Conservation (phyloP, 2,797 vertebrate genomes). For the Helarctos malayanus region DNA sequence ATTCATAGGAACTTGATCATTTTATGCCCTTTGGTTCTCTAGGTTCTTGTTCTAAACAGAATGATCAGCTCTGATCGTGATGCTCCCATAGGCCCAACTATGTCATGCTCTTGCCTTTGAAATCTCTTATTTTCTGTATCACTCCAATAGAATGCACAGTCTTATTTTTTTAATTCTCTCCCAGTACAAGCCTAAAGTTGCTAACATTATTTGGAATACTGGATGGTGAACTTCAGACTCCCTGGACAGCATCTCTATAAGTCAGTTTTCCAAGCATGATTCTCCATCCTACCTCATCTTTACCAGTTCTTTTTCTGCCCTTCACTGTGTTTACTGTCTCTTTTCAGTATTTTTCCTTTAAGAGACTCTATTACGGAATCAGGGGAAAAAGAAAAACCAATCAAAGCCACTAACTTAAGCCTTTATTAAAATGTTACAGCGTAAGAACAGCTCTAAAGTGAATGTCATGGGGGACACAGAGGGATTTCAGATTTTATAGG, state of each 20-base stretch:
- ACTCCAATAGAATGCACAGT: neutral
- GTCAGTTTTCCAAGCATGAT: neutral
- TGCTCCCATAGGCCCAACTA: neutral
- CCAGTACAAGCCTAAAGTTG: neutral
- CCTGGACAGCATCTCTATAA: neutral
- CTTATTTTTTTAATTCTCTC: neutral
- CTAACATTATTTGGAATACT: neutral
- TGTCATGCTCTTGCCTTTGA: neutral
- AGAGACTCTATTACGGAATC: neutral
- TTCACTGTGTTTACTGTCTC: neutral
- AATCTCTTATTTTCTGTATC: neutral
- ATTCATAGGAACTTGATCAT: neutral
- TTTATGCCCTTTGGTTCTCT: neutral
- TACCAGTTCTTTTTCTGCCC: neutral
- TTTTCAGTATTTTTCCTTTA: neutral
- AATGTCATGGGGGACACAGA: neutral
- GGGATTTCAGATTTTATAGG: neutral
- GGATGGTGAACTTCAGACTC: neutral
- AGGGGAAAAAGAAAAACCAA: neutral
- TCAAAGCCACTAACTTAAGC: neutral
- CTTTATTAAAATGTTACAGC: neutral
- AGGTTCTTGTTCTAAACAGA: neutral
- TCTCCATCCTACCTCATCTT: neutral
- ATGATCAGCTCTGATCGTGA: neutral
- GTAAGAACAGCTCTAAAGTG: neutral